A percentile compares a stretch with the other conserved stretches of the same genome.
These are phyloP conservation scores for Nothoprocta pentlandii DNA, from an alignment of 2,113 vertebrate genomes.

Conservation along the genomic window DNA sequence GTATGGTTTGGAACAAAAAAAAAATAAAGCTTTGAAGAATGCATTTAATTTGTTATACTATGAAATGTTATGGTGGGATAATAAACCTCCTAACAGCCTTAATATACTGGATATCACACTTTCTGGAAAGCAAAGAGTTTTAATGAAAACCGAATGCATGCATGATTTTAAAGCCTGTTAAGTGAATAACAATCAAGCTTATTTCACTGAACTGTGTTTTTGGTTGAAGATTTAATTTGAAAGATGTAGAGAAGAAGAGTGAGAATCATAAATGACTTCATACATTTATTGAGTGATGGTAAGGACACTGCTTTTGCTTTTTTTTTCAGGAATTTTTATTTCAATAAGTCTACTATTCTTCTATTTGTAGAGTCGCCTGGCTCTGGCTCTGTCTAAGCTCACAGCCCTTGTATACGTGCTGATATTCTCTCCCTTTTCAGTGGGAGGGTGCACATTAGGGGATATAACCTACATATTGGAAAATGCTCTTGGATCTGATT, in stretches of 20 bases:
- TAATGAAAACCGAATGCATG: not conserved
- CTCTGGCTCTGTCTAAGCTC: too few species aligned
- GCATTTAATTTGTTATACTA: slow-evolving; percentile 8
- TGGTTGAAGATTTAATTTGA: not conserved
- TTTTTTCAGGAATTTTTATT: not conserved
- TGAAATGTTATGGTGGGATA: not conserved
- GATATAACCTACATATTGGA: rapidly evolving
- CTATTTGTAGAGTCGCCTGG: not conserved
- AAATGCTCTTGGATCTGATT: not conserved
- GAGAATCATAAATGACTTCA: not conserved
- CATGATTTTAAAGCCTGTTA: not conserved
- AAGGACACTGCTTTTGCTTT: not conserved
- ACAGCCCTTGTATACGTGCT: not conserved
- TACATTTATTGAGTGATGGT: not conserved
- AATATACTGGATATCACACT: not conserved
- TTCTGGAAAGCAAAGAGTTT: not conserved
- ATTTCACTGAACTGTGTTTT: not conserved
- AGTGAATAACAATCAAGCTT: not conserved
- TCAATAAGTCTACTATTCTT: not conserved
- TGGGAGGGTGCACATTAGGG: rapidly evolving
- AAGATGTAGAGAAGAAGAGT: not conserved
- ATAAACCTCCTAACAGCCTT: slow-evolving; percentile 3
- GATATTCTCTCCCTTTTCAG: not conserved
- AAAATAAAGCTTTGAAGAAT: slow-evolving; percentile 25
- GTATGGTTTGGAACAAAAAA: not conserved